A percentile compares a stretch with the other conserved stretches of the same genome.
phyloP scores from a whole-genome alignment of 2,797 vertebrate genomes.

The Cirrhinus mrigala region DNA sequence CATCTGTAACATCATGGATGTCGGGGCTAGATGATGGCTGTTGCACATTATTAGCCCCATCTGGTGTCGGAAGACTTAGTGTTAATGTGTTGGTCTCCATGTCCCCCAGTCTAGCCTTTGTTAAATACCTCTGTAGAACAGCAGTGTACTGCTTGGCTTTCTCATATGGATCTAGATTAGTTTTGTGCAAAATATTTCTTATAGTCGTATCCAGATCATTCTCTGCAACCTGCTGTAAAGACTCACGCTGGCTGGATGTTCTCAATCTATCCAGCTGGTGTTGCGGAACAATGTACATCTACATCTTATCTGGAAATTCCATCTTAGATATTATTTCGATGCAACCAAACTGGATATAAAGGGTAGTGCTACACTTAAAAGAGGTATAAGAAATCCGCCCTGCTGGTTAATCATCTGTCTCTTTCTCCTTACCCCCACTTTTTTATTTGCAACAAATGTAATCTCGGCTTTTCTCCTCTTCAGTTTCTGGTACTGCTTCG shows the following conservation, averaged over 20 bases:
- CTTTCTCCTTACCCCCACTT: not conserved
- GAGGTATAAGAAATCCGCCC: not conserved
- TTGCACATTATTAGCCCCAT: not conserved
- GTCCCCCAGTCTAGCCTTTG: not conserved
- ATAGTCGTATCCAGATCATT: not conserved
- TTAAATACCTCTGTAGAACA: slow-evolving; percentile 2
- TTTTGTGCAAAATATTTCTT: not conserved
- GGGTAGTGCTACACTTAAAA: not conserved
- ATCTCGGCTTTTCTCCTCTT: not conserved
- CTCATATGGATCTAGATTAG: not conserved
- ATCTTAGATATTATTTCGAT: not conserved
- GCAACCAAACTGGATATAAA: not conserved
- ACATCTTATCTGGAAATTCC: not conserved
- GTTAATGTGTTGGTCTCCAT: not conserved
- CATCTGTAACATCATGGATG: not conserved
- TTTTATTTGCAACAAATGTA: not conserved
- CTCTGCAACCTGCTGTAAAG: not conserved
- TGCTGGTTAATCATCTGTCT: not conserved
- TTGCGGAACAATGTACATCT: not conserved
- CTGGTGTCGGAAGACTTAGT: not conserved
- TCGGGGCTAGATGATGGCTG: too few species aligned
- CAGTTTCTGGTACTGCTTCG: not conserved
- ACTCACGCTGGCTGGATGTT: not conserved
- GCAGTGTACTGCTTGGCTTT: not conserved
- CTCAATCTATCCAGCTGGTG: not conserved